phyloP scores from a whole-genome alignment of 2,113 vertebrate genomes.

The Xiphorhynchus elegans region DNA sequence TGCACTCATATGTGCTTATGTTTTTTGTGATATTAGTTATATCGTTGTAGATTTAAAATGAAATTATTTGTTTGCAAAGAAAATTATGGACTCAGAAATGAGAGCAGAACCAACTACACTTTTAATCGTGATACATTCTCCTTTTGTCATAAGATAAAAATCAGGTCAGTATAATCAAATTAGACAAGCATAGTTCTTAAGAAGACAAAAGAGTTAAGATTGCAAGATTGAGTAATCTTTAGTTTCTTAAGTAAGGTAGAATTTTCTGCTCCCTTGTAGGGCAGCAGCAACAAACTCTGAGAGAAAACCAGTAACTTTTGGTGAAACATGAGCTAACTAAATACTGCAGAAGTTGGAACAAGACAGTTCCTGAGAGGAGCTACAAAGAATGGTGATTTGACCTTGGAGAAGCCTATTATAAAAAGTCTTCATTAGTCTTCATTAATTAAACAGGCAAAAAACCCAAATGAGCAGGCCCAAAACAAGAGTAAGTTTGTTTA shows the following conservation, averaged over 20 bases:
- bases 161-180: conserved; percentile 59
- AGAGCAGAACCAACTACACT: not conserved
- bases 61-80: conserved; percentile 27
- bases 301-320: conserved; percentile 34
- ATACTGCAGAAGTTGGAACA: not conserved
- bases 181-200: conserved; percentile 51
- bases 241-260: conserved; percentile 51
- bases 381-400: not conserved
- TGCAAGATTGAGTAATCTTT: conserved; percentile 51
- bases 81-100: not conserved
- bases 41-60: not conserved
- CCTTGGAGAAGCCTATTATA: not conserved
- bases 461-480: not conserved
- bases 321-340: conserved; percentile 26
- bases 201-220: conserved; percentile 53
- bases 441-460: conserved; percentile 33
- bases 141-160: conserved; percentile 61
- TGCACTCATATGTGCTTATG: fast-evolving
- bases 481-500: conserved; percentile 23
- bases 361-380: not conserved
- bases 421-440: conserved; percentile 11
- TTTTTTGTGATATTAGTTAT: not conserved
- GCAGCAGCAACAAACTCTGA: not conserved
- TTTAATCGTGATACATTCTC: conserved; percentile 47
- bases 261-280: conserved; percentile 35